Evolutionary conservation across 1,140 invertebrate genomes (phyloP).

Genomic region (Chelonus insularis): DNA sequence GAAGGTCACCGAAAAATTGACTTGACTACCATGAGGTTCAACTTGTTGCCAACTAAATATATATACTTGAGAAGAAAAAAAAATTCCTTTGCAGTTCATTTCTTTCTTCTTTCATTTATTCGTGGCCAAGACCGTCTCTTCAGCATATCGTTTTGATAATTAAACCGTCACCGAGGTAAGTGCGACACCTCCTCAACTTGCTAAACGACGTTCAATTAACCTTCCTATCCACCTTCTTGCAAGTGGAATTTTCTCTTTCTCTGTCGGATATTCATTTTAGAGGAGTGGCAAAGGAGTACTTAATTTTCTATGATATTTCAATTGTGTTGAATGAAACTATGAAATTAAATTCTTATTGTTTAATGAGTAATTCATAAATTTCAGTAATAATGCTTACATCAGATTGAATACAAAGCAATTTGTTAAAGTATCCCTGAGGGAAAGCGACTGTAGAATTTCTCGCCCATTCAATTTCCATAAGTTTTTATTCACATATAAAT

Average conservation of each 20-base stretch:
- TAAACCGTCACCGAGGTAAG: neutral
- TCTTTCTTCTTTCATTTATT: too few species aligned
- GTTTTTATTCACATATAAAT: neutral
- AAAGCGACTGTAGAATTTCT: neutral
- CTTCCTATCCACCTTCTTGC: constrained; percentile 13
- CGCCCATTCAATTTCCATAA: constrained; percentile 9
- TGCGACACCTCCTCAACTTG: neutral
- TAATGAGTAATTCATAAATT: too few species aligned
- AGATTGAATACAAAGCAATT: neutral
- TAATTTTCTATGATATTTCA: constrained; percentile 10
- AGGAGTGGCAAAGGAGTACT: constrained; percentile 1
- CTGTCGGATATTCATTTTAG: neutral
- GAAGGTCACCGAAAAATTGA: neutral
- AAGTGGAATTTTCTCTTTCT: neutral
- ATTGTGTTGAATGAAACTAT: neutral
- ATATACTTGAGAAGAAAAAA: neutral
- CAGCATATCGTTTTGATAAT: constrained; percentile 2
- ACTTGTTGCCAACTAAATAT: neutral
- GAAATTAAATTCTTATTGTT: neutral
- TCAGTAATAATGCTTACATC: too few species aligned
- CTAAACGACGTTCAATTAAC: constrained; percentile 13
- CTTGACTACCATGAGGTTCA: neutral
- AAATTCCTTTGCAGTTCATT: neutral
- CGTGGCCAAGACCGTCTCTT: neutral
- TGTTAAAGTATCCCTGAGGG: neutral